Percentiles rank a stretch among this genome's conserved stretches.
Evolutionary conservation across 1,140 invertebrate species (phyloP).

Genomic region (Drosophila rufa): DNA sequence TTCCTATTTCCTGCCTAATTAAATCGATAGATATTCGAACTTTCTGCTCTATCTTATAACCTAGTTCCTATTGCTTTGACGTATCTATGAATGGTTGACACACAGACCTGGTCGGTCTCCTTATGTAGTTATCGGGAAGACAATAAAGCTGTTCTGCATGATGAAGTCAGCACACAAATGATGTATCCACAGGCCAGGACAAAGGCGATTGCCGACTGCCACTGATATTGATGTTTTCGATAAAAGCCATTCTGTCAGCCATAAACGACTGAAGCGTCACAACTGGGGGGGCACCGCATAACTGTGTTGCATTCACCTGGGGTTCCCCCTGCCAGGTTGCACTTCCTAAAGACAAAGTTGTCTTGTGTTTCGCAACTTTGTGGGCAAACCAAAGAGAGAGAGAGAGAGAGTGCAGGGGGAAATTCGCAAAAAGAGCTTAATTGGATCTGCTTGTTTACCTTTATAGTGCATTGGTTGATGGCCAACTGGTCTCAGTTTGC

Average conservation of each 20-base stretch:
- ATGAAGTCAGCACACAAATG: conserved; percentile 16
- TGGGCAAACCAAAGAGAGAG: neutral
- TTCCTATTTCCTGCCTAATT: too few species aligned
- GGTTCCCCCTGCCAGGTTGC: neutral
- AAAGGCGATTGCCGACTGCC: conserved; percentile 9
- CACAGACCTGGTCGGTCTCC: neutral
- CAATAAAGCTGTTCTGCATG: conserved; percentile 8
- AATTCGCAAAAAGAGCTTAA: conserved; percentile 31
- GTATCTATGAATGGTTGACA: neutral
- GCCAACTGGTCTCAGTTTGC: conserved; percentile 36
- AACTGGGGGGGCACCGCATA: conserved; percentile 1
- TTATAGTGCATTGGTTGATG: conserved; percentile 8
- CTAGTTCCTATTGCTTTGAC: conserved; percentile 3
- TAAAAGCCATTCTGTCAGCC: conserved; percentile 12
- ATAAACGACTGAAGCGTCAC: conserved; percentile 3
- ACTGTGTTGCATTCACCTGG: neutral
- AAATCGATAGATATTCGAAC: too few species aligned
- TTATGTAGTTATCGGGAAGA: conserved; percentile 4
- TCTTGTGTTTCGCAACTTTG: conserved; percentile 23
- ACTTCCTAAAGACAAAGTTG: conserved; percentile 23
- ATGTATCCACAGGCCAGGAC: conserved; percentile 5
- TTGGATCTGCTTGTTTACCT: conserved; percentile 63
- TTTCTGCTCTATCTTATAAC: neutral
- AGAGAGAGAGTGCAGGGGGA: conserved; percentile 1
- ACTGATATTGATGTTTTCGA: conserved; percentile 34